These are phyloP conservation scores for Podocnemis expansa DNA, from an alignment of 2,113 vertebrate genomes.

Conservation along the genomic window DNA sequence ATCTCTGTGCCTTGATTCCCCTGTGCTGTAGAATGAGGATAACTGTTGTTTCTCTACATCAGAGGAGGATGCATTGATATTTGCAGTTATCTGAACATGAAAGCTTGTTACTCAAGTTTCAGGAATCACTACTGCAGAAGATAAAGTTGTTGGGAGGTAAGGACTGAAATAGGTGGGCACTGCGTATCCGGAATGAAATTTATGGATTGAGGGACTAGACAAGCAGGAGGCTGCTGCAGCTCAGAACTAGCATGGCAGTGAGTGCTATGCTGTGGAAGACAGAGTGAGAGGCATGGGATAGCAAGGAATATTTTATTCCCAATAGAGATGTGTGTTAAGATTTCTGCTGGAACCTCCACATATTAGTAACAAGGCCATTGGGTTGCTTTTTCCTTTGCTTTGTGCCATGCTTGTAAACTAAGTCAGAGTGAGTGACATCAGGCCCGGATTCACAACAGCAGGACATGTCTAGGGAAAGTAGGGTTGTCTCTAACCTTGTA, in stretches of 20 bases:
- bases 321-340: not conserved
- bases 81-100: not conserved
- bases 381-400: rapidly evolving
- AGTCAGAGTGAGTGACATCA: not conserved
- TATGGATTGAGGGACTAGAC: not conserved
- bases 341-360: not conserved
- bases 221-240: not conserved
- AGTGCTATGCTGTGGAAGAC: not conserved
- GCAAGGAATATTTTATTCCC: not conserved
- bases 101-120: not conserved
- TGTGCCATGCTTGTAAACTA: not conserved
- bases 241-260: not conserved
- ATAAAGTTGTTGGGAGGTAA: constrained; percentile 20
- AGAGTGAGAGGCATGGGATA: rapidly evolving
- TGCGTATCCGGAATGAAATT: not conserved
- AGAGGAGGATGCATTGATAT: not conserved
- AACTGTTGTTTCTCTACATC: not conserved
- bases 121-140: not conserved
- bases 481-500: not conserved
- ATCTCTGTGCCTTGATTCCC: not conserved
- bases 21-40: not conserved
- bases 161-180: constrained; percentile 1
- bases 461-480: not conserved
- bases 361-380: not conserved
- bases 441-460: not conserved